Conservation (phyloP, 2,113 vertebrate species). For the Collichthys lucidus region DNA sequence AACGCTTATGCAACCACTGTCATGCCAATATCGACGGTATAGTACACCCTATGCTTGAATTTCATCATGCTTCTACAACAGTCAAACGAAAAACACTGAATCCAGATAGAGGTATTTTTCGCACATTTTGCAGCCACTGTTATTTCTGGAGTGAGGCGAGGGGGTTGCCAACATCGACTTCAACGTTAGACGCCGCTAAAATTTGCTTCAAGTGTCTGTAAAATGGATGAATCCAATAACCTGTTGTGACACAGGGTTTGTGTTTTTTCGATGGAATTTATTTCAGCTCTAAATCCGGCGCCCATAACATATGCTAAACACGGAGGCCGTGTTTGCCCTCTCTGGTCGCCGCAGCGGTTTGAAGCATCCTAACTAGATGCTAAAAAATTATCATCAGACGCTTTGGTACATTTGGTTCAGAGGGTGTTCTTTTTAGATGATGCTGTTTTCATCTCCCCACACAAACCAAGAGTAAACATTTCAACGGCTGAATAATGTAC, state of each 20-base stretch:
- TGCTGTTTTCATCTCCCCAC: not conserved
- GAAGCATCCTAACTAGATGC: not conserved
- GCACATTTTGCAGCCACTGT: too few relatives aligned
- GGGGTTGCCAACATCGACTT: too few relatives aligned
- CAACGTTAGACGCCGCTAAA: too few relatives aligned
- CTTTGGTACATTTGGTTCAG: not conserved
- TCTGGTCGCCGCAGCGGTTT: not conserved
- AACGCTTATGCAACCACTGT: too few relatives aligned
- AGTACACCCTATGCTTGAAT: too few relatives aligned
- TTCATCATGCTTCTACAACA: too few relatives aligned
- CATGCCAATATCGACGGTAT: too few relatives aligned
- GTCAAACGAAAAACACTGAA: too few relatives aligned
- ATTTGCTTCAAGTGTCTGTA: too few relatives aligned
- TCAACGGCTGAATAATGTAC: conserved; percentile 29
- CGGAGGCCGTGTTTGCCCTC: not conserved
- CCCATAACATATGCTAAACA: not conserved
- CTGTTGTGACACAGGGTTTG: not conserved
- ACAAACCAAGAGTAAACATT: conserved; percentile 25
- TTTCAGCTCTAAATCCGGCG: not conserved
- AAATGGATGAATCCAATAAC: not conserved
- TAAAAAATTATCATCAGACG: not conserved
- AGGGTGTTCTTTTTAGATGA: not conserved
- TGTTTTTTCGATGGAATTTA: not conserved
- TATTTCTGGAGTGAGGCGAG: too few relatives aligned
- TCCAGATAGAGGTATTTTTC: too few relatives aligned